Base-by-base conservation (phyloP, 2,888 invertebrate species). In the Melieria crassipennis region DNA sequence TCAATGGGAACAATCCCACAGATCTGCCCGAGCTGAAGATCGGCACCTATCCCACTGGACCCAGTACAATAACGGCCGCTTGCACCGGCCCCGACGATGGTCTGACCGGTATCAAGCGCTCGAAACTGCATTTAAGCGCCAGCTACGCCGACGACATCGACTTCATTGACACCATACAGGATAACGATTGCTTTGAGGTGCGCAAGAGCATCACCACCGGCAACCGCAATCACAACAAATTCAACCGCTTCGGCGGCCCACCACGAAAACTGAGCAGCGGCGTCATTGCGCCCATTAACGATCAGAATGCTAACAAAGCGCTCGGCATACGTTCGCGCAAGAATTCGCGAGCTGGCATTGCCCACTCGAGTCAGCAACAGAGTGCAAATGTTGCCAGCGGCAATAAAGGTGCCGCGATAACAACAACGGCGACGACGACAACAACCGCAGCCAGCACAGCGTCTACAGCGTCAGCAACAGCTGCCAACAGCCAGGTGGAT, bases 81-180 rank as follows among this genome's bases (percentile, higher is more conserved):
- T 91, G 91, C 81, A 93, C 95, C 0, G 96, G 96, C 7, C 96
- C 96, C 0, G 92, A 93, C 79, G 92, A 91, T 71, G 96, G 96
- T 1, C 88, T 96, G 4, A 92, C 92, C 0, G 91, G 92, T 63
- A 92, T 94, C 43, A 91, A 91, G 83, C 87, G 91, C 63, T 89
- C 89, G 64, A 91, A 91, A 79, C 88, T 90, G 76, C 91, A 92
- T 84, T 88, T 93, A 74, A 90, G 91, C 70, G 89, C 91, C 61
- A 92, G 92, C 79, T 89, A 91, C 46, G 86, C 86, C 9, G 86
- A 86, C 66, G 92, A 92, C 80, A 92, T 93, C 65, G 92, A 92
- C 84, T 93, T 91, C 79, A 92, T 93, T 75, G 93, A 93, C 80
- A 91, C 88, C 3, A 81, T 79, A 72, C 85, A 87, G 70, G 87